phyloP scores from a whole-genome alignment of 2,113 vertebrate genomes.

The Odobenus rosmarus region DNA sequence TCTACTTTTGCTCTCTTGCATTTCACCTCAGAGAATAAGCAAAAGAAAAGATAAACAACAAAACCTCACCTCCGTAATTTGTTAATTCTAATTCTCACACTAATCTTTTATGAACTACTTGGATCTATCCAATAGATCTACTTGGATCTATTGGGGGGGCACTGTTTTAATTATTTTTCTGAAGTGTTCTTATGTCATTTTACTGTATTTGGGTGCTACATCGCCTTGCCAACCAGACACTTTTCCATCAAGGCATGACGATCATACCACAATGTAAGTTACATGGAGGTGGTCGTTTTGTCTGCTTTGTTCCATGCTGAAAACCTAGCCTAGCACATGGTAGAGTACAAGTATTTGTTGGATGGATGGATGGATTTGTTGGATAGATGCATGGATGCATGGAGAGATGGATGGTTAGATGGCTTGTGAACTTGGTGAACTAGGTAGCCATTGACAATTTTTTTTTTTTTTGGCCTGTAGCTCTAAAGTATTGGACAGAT shows the following conservation, averaged over 20 bases:
- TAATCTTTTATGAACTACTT: background rate
- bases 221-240: background rate
- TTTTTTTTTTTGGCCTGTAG: background rate
- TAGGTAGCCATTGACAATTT: background rate
- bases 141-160: background rate
- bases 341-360: background rate
- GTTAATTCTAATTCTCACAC: background rate
- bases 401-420: background rate
- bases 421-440: background rate
- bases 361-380: background rate
- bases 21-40: background rate
- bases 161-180: background rate
- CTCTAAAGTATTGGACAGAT: background rate
- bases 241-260: background rate
- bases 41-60: slow-evolving; percentile 2
- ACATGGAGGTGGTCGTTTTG: background rate
- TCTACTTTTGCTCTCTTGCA: background rate
- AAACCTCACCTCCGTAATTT: background rate
- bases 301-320: background rate
- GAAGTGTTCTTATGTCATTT: background rate
- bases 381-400: background rate
- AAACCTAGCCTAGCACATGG: background rate
- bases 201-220: background rate
- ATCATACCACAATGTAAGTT: background rate
- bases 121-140: background rate